Conservation (phyloP, 2,113 vertebrate species). For the Acanthisitta chloris region DNA sequence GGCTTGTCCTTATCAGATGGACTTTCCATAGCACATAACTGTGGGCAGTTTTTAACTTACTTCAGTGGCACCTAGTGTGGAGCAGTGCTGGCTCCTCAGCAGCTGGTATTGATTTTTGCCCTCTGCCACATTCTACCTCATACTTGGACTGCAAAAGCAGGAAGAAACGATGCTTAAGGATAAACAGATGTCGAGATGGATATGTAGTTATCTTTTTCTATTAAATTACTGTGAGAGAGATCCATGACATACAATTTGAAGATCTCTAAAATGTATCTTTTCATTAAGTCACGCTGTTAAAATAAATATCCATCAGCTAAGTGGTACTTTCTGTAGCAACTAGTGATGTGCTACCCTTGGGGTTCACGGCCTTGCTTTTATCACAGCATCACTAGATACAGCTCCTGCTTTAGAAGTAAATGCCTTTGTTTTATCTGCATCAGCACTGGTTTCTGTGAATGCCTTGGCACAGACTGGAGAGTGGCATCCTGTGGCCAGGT, state of each 20-base stretch:
- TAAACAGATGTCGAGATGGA: neutral
- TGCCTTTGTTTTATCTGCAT: neutral
- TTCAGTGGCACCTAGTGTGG: neutral
- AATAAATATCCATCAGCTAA: neutral
- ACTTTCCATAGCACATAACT: neutral
- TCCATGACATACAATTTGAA: neutral
- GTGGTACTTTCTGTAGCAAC: neutral
- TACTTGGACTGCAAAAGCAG: neutral
- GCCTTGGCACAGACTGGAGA: neutral
- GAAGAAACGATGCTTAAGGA: neutral
- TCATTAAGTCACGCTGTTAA: slow-evolving; percentile 1
- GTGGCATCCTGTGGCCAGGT: neutral
- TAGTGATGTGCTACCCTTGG: neutral
- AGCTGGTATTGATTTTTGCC: neutral
- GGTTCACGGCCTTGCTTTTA: neutral
- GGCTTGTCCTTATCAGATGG: neutral
- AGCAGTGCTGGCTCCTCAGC: neutral
- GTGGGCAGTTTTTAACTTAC: fast-evolving
- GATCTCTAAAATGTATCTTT: neutral
- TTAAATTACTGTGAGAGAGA: neutral
- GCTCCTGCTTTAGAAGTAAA: neutral
- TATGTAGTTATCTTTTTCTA: neutral
- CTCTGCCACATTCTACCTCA: neutral
- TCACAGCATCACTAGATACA: neutral
- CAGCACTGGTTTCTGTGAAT: neutral